Conservation (phyloP, 2,797 vertebrate species). For the Smutsia temminckii region DNA sequence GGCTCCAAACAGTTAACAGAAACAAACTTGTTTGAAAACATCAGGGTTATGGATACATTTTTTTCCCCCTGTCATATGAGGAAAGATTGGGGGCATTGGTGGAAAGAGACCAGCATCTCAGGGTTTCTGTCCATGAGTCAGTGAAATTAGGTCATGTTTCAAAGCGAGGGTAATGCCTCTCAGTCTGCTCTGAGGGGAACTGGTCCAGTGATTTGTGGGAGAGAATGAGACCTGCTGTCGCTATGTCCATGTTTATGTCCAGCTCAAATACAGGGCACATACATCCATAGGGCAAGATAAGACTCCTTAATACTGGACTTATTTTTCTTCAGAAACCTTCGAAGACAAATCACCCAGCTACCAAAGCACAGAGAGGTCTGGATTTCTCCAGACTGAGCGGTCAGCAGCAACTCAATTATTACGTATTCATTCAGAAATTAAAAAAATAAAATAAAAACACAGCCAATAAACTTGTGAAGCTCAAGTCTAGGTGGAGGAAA, state of each 20-base stretch:
- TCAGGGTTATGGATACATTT: not conserved
- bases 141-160: slow-evolving; percentile 56
- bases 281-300: slow-evolving; percentile 47
- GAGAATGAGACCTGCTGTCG: not conserved
- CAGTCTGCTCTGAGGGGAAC: not conserved
- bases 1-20: not conserved
- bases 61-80: not conserved
- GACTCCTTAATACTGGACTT: not conserved
- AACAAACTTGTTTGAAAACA: not conserved
- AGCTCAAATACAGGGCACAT: not conserved
- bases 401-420: not conserved
- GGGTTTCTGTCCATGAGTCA: slow-evolving; percentile 35
- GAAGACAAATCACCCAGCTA: not conserved
- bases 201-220: slow-evolving; percentile 37
- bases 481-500: not conserved
- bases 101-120: slow-evolving; percentile 16
- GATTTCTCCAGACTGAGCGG: not conserved
- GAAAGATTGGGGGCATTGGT: slow-evolving; percentile 3
- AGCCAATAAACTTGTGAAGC: not conserved
- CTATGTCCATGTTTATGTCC: slow-evolving; percentile 26
- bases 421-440: not conserved
- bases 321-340: slow-evolving; percentile 53
- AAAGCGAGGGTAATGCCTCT: slow-evolving; percentile 40
- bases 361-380: not conserved
- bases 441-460: not conserved